These are phyloP conservation scores for Astreopora myriophthalma DNA, from an alignment of 64 coral and sea anemone genomes.

Conservation along the genomic window DNA sequence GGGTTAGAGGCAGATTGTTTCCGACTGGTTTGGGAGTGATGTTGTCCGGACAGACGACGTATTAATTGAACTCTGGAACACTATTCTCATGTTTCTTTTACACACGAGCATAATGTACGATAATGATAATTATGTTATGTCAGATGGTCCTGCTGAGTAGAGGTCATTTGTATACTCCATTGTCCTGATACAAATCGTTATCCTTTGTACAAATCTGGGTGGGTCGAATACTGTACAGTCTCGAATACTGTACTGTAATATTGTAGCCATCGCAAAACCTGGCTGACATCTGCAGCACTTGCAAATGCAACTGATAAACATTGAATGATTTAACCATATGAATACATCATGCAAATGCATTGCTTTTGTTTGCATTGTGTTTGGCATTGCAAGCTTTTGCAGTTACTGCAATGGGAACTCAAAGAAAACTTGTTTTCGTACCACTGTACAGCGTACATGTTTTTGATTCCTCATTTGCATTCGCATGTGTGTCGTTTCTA, in stretches of 20 bases:
- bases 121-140: neutral
- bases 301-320: neutral
- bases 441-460: neutral
- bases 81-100: neutral
- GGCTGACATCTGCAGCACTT: neutral
- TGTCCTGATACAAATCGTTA: neutral
- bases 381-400: no score
- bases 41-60: neutral
- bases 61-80: neutral
- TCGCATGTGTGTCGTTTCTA: neutral
- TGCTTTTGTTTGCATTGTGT: no score
- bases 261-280: neutral
- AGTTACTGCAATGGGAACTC: neutral
- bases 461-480: neutral
- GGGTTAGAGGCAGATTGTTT: neutral
- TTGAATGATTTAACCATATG: neutral
- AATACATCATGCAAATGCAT: neutral
- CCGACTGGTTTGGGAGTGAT: neutral
- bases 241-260: neutral
- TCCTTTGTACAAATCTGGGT: neutral
- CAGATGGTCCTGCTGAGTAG: neutral
- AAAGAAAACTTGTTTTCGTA: no score
- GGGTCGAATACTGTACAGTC: neutral
- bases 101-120: conserved; percentile 8
- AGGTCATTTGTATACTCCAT: neutral